Evolutionary conservation across 2,113 vertebrate genomes (phyloP).

Genomic region (Pyrgilauda ruficollis): DNA sequence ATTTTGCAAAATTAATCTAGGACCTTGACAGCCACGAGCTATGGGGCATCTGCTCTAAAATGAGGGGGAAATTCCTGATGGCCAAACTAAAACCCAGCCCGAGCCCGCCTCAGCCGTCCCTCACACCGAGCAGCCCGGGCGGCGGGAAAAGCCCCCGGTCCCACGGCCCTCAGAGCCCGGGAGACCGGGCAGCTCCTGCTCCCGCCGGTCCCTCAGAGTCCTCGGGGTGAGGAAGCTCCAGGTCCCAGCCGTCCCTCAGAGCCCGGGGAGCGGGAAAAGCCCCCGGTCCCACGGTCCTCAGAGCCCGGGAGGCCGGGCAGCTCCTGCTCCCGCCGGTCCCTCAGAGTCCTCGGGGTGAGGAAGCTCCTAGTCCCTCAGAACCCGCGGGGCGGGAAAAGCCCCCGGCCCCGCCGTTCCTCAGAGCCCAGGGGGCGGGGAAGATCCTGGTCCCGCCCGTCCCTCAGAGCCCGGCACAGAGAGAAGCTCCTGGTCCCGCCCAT

Average conservation of each 20-base stretch:
- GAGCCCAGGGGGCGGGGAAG: too few relatives aligned
- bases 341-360: not conserved
- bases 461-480: too few relatives aligned
- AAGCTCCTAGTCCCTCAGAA: not conserved
- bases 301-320: too few relatives aligned
- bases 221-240: too few relatives aligned
- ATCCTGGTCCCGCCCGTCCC: accelerated
- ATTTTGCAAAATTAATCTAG: not conserved
- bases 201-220: not conserved
- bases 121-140: not conserved
- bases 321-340: too few relatives aligned
- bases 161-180: not conserved
- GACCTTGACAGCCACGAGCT: not conserved
- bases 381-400: accelerated
- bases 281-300: too few relatives aligned
- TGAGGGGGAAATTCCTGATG: not conserved
- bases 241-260: too few relatives aligned
- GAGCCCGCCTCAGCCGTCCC: accelerated
- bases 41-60: not conserved
- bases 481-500: accelerated
- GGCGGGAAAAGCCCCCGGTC: accelerated
- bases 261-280: too few relatives aligned
- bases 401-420: accelerated
- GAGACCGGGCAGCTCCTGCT: accelerated
- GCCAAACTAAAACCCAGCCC: accelerated